These are phyloP conservation scores for Phaedon cochleariae DNA, from an alignment of 2,888 invertebrate genomes.

Conservation along the genomic window DNA sequence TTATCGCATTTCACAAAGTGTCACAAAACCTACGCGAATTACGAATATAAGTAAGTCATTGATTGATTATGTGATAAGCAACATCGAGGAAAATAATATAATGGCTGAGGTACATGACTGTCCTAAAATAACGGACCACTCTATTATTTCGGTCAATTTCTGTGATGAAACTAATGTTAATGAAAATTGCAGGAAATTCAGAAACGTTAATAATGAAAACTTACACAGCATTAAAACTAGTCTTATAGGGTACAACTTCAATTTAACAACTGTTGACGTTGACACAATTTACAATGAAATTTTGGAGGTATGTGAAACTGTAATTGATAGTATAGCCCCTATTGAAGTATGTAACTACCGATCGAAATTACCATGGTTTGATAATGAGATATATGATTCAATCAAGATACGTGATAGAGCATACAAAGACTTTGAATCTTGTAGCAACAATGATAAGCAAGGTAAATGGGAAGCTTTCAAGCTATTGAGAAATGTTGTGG, in stretches of 20 bases:
- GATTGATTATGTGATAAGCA: not conserved
- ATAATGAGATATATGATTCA: too few relatives aligned
- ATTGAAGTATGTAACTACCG: too few relatives aligned
- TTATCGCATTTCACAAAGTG: not conserved
- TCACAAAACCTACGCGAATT: not conserved
- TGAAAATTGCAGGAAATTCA: not conserved
- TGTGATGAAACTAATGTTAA: not conserved
- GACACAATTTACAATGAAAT: constrained; percentile 12
- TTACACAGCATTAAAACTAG: not conserved
- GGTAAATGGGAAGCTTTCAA: not conserved
- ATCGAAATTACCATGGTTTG: too few relatives aligned
- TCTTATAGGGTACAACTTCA: not conserved
- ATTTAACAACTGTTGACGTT: not conserved
- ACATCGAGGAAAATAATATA: not conserved
- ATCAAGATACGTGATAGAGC: constrained; percentile 1
- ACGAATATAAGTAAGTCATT: not conserved
- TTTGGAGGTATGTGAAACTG: not conserved
- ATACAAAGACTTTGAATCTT: too few relatives aligned
- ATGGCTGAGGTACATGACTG: not conserved
- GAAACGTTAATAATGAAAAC: not conserved
- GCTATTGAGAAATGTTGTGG: constrained; percentile 8
- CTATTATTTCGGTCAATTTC: not conserved
- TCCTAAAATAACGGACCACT: too few relatives aligned
- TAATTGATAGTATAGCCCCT: too few relatives aligned
- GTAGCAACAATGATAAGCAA: not conserved